Base-by-base conservation (phyloP, 2,113 vertebrate species). In the Ailuropoda melanoleuca region DNA sequence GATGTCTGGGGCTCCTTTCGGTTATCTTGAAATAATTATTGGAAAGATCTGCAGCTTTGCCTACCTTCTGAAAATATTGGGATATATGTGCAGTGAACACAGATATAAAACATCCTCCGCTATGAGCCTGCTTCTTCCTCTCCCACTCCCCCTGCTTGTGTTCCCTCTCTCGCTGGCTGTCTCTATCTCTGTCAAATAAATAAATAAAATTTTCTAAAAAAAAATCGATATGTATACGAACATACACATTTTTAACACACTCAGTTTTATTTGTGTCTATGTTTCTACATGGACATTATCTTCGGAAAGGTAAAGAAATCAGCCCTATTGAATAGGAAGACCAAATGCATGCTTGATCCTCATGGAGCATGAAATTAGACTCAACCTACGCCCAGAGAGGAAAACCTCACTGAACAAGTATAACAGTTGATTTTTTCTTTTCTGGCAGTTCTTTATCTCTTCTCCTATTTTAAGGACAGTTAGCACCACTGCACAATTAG, bases 401-500 rank as follows among this genome's bases (percentile, higher is more conserved):
- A 70, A 82, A 91, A 72, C 23, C 82, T 94, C 39, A 77, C 78
- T 62, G 72, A 96, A 90, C 26, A 85, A 87, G 23, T 56, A 3
- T 50, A 96, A 95, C 37, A 85, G 53, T 37, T 81, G 56, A 83
- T 64, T 90, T 70, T 62, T 93, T 91, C 86, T 60, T 56, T 78
- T 50, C 77, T 58, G 81, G 66, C 43, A 93, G 77, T 70, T 94
- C 88, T 97, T 97, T 98, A 97, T 97, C 75, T 97, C 68, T 92
- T 97, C 95, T 98, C 97, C 75, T 96, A 97, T 97, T 94, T 85
- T 97, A 98, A 98, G 98, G 98, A 98, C 97, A 97, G 96, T 98
- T 97, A 97, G 97, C 96, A 95, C 96, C 97, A 95, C 92, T 95
- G 97, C 97, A 98, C 96, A 98, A 98, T 97, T 98, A 98, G 95